Conservation (phyloP, 1,140 invertebrate genomes). For the Drosophila rufa region DNA sequence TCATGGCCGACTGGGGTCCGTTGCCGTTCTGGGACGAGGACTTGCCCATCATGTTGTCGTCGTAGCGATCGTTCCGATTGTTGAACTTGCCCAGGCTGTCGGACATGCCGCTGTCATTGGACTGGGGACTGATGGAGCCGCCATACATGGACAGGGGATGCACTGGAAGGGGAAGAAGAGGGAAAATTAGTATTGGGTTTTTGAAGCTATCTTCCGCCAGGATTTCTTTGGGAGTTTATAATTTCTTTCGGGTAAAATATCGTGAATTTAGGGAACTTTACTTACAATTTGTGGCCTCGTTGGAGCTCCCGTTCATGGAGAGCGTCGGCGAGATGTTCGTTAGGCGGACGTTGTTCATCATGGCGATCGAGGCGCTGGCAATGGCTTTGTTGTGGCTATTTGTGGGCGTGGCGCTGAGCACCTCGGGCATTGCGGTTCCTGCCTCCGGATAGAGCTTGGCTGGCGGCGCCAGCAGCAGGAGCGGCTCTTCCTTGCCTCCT, state of each 20-base stretch:
- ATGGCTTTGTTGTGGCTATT: conserved; percentile 69
- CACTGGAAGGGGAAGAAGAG: conserved; percentile 54
- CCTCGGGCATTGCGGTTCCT: conserved; percentile 62
- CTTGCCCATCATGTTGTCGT: conserved; percentile 64
- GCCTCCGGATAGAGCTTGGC: conserved; percentile 25
- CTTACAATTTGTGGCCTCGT: conserved; percentile 79
- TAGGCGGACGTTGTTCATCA: conserved; percentile 74
- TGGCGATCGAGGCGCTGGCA: conserved; percentile 47
- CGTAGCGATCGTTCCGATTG: conserved; percentile 32
- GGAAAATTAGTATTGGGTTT: background rate
- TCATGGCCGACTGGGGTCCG: conserved; percentile 85
- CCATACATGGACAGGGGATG: conserved; percentile 79
- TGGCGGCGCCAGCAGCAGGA: conserved; percentile 27
- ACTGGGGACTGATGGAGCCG: conserved; percentile 79
- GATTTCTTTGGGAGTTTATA: background rate
- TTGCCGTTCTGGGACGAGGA: conserved; percentile 84
- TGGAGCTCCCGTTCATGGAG: conserved; percentile 83
- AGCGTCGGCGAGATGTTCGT: conserved; percentile 76
- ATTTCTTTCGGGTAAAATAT: background rate
- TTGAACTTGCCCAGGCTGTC: conserved; percentile 75
- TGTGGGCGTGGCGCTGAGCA: conserved; percentile 65
- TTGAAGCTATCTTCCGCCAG: background rate
- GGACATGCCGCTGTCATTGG: conserved; percentile 78
- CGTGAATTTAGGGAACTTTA: background rate
- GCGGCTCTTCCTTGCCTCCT: conserved; percentile 32